Base-by-base conservation (phyloP, 2,797 vertebrate genomes). In the Spinus olivaceus region DNA sequence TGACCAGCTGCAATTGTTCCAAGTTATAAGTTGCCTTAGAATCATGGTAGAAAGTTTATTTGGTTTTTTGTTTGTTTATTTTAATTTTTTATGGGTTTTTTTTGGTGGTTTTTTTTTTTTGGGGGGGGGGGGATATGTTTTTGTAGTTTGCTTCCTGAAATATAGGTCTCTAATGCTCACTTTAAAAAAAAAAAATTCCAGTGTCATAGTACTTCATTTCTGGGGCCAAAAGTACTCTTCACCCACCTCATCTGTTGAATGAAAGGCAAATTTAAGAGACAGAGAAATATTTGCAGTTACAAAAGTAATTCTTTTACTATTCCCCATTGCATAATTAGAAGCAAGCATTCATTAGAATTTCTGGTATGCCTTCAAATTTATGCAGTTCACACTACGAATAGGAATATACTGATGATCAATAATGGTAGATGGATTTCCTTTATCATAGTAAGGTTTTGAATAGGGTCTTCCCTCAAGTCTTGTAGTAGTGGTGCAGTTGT, bases 1-100 rank as follows among this genome's bases (percentile, higher is more conserved):
- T 27, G 59, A 63, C 82, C 59, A 64, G 11, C n/a, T 86, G 57
- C 57, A 63, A 18, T 67, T 88, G 42, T 33, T 95, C 39, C 46
- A 56, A 49, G 41, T 83, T 47, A 10, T 35, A 66, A 85, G 12
- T 66, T 70, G 24, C 23, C 44, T 90, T 83, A 74, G 54, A 95
- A 47, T 81, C 8, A 21, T 2, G 0, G 12, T 46, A 1, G 0
- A 56, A 76, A 85, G 8, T 37, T 14, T 20, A 15, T 4, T 42
- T 25, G 7, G 17, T 8, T 21, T 2, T 20, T n/a, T 41, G 2
- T 12, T 51, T 51, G 23, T 18, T 51, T 30, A 6, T 28, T 2
- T 10, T 42, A 12, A 10, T 16, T 53, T 50, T 72, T 39, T 39
- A 39, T 39, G 37, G 6, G 17, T 17, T 32, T 17, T 32, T 2